Evolutionary conservation across 1,140 invertebrate species (phyloP).

Genomic region (Drosophila ercepeae): DNA sequence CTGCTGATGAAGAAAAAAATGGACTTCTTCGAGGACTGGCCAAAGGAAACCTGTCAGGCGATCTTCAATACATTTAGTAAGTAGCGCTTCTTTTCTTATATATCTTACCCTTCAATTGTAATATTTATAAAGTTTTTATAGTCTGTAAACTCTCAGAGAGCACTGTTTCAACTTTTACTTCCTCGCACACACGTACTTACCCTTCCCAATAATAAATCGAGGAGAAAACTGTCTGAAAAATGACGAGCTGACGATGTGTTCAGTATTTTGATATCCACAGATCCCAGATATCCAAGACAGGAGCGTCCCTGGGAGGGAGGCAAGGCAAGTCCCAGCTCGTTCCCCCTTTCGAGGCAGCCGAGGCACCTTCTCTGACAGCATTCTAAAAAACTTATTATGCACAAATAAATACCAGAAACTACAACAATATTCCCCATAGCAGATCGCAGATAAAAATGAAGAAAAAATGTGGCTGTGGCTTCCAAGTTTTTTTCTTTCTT

Average conservation of each 20-base stretch:
- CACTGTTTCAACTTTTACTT: conserved; percentile 44
- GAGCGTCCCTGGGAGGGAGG: conserved; percentile 8
- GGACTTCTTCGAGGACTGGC: neutral
- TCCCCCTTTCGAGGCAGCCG: conserved; percentile 5
- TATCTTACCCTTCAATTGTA: neutral
- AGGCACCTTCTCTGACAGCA: conserved; percentile 9
- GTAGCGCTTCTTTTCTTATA: too few species aligned
- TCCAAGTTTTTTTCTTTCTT: neutral
- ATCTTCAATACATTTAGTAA: too few species aligned
- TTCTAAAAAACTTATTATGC: conserved; percentile 76
- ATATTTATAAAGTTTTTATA: neutral
- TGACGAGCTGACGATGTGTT: conserved; percentile 81
- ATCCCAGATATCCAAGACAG: conserved; percentile 43
- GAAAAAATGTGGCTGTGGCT: conserved; percentile 55
- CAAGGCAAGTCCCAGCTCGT: neutral
- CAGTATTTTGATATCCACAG: conserved; percentile 80
- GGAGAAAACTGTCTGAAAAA: conserved; percentile 75
- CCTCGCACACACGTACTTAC: conserved; percentile 23
- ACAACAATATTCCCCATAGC: conserved; percentile 35
- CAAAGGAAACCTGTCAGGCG: neutral
- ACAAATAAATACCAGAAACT: conserved; percentile 68
- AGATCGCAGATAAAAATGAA: conserved; percentile 70
- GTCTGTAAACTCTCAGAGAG: neutral
- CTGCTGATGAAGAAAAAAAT: neutral
- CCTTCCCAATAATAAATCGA: conserved; percentile 62